Evolutionary conservation across 1,140 invertebrate species (phyloP), one percentile per base, ranked within the genome.

Genomic region (Scaptomyza pallida): DNA sequence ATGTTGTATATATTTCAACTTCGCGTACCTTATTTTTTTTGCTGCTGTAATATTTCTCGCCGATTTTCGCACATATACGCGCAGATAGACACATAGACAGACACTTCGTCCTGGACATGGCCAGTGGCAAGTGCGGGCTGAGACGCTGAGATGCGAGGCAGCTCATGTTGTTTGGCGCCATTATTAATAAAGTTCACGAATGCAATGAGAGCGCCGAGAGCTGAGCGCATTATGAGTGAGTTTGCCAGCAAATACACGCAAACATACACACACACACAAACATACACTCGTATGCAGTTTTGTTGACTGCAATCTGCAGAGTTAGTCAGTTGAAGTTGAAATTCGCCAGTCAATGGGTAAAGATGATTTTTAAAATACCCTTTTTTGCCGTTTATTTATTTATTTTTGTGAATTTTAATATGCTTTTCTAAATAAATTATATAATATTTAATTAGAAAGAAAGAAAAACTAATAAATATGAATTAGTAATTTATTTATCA

Each of bases 131-230:
- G 19, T 30, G 40, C 19, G 51, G 51, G 13, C 45, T 50, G 64
- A 33, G 43, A 40, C 62, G 30, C 35, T n/a, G 37, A 40, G 60
- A 44, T 44, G 5, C n/a, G 33, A 50, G 37, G 57, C 2, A 5
- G 48, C 71, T 86, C 78, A 75, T 88, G 82, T 86, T 88, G 82
- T 88, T 86, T 85, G 77, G 85, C 85, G 85, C 86, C 85, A 86
- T 89, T 89, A 89, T 89, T 89, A 89, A 89, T 89, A 89, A 89
- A 89, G 85, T 89, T 89, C 85, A 78, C 85, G 86, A 89, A 89
- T 89, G 85, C 85, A 89, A 89, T 89, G 86, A 89, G 85, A 77
- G 76, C 81, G 76, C 81, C 73, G 23, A 77, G 63, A 77, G 63
- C 54, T 65, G 63, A 48, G 73, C 80, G 80, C 85, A 81, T 88